Percentiles rank a stretch among this genome's conserved stretches.
phyloP scores from a whole-genome alignment of 1,140 invertebrate species.

The Armadillidium nasatum region DNA sequence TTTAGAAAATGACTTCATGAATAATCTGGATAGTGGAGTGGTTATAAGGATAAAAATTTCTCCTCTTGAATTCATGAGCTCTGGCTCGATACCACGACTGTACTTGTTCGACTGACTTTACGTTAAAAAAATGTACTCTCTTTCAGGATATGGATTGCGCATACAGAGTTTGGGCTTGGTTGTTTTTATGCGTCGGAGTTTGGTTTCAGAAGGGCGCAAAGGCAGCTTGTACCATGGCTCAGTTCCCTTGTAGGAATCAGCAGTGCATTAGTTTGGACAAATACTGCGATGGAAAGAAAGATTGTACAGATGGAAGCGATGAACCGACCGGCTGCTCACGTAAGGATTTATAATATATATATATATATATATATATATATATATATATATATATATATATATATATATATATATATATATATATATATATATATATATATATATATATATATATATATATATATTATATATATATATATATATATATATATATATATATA shows the following conservation, averaged over 20 bases:
- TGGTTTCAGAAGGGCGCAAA: not conserved
- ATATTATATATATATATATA: slow-evolving; percentile 18
- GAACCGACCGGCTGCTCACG: slow-evolving; percentile 42
- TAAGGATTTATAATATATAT: slow-evolving; percentile 26
- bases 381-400: slow-evolving; percentile 23
- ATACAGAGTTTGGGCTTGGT: slow-evolving; percentile 9
- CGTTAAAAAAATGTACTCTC: too few species aligned
- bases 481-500: slow-evolving; percentile 23
- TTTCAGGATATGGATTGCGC: slow-evolving; percentile 6
- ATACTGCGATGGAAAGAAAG: slow-evolving; percentile 40
- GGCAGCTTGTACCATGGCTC: slow-evolving; percentile 40
- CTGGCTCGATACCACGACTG: too few species aligned
- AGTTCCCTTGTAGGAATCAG: slow-evolving; percentile 41
- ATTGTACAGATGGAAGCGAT: slow-evolving; percentile 44
- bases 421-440: slow-evolving; percentile 23
- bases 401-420: slow-evolving; percentile 26
- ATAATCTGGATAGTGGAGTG: too few species aligned
- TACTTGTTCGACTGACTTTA: too few species aligned
- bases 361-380: not conserved
- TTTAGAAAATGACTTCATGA: too few species aligned
- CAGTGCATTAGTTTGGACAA: slow-evolving; percentile 44
- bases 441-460: slow-evolving; percentile 23
- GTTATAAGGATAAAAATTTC: too few species aligned
- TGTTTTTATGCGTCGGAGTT: not conserved
- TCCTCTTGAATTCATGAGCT: too few species aligned